A percentile compares a stretch with the other conserved stretches of the same genome.
Evolutionary conservation across 2,888 invertebrate genomes (phyloP).

Genomic region (Temnothorax unifasciatus): DNA sequence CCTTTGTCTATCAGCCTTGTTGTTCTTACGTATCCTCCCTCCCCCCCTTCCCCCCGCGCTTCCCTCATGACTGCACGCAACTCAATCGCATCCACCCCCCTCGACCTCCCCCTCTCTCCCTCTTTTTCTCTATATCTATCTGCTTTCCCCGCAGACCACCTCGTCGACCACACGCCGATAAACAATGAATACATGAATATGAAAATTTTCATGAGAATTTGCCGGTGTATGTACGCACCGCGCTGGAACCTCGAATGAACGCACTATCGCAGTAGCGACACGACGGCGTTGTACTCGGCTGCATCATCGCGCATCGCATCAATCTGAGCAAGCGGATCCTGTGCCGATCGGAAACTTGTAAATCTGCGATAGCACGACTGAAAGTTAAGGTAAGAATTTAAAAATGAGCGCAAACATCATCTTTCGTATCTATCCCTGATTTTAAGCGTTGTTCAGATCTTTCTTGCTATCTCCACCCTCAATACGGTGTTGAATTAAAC

Average conservation of each 20-base stretch:
- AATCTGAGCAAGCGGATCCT: slow-evolving; percentile 16
- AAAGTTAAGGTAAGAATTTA: slow-evolving; percentile 22
- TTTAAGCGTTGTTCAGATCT: background rate
- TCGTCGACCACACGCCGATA: slow-evolving; percentile 72
- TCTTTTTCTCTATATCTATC: background rate
- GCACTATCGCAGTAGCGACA: slow-evolving; percentile 31
- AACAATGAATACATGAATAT: slow-evolving; percentile 83
- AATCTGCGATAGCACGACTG: slow-evolving; percentile 18
- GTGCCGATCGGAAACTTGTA: slow-evolving; percentile 6
- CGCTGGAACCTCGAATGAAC: slow-evolving; percentile 28
- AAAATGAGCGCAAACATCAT: background rate
- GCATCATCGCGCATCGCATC: slow-evolving; percentile 43
- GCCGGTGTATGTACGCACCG: slow-evolving; percentile 51
- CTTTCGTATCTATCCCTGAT: background rate
- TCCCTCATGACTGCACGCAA: slow-evolving; percentile 54
- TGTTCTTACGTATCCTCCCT: slow-evolving; percentile 75
- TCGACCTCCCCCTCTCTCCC: background rate
- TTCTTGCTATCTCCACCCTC: no score
- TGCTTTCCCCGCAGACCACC: slow-evolving; percentile 32
- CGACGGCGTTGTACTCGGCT: slow-evolving; percentile 37
- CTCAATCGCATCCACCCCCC: background rate
- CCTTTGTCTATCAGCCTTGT: slow-evolving; percentile 65
- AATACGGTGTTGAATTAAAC: background rate
- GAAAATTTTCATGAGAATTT: slow-evolving; percentile 80
- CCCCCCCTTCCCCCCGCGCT: background rate